Evolutionary conservation across 2,888 invertebrate species (phyloP).

Genomic region (Mechanitis mazaeus): DNA sequence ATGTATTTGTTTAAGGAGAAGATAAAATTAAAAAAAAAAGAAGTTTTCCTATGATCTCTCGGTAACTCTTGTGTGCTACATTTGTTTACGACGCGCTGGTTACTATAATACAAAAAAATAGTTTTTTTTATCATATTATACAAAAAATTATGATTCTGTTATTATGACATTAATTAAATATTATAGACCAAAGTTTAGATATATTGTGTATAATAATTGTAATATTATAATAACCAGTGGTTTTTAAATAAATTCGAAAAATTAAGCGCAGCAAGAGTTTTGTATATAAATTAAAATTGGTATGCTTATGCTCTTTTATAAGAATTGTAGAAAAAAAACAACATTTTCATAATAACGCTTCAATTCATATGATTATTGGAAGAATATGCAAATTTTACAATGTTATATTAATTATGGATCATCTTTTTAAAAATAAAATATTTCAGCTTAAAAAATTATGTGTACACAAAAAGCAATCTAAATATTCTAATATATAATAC

Average conservation of each 20-base stretch:
- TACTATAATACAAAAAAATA: conserved; percentile 25
- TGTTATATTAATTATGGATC: not conserved
- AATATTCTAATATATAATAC: not conserved
- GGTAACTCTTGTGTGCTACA: conserved; percentile 69
- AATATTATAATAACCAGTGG: conserved; percentile 27
- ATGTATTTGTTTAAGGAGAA: conserved; percentile 69
- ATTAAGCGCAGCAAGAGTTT: conserved; percentile 55
- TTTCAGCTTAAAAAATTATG: not conserved
- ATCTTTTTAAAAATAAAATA: not conserved
- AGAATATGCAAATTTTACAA: conserved; percentile 32
- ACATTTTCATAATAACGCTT: conserved; percentile 49
- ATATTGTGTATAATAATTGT: not conserved
- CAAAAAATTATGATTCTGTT: conserved; percentile 5
- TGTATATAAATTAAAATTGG: conserved; percentile 75
- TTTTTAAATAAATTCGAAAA: conserved; percentile 24
- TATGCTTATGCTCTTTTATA: conserved; percentile 62
- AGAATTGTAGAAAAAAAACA: conserved; percentile 53
- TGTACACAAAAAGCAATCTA: too few species aligned
- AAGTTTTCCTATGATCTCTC: conserved; percentile 76
- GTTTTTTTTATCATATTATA: not conserved
- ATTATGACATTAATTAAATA: not conserved
- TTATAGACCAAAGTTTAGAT: conserved; percentile 22
- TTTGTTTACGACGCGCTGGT: conserved; percentile 33
- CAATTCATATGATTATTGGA: conserved; percentile 19
- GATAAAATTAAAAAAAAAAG: conserved; percentile 53